Evolutionary conservation across 2,113 vertebrate species (phyloP).

Genomic region (Meleagris gallopavo): DNA sequence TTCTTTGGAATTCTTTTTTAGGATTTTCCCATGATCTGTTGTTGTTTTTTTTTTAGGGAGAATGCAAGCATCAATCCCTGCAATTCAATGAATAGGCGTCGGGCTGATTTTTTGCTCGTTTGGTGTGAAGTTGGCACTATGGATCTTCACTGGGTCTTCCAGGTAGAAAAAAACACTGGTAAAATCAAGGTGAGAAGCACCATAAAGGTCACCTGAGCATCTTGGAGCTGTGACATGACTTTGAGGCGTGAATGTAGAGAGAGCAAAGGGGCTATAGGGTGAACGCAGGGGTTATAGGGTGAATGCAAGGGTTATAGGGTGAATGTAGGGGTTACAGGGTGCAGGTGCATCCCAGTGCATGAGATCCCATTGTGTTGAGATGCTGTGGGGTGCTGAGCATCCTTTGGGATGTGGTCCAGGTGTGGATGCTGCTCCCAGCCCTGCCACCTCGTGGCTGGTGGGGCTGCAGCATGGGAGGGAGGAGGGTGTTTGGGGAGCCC

Average conservation of each 20-base stretch:
- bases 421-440: background rate
- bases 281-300: too few species aligned
- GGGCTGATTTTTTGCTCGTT: background rate
- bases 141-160: background rate
- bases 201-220: background rate
- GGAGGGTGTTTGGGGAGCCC: background rate
- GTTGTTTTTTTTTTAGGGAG: background rate
- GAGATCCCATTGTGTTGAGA: background rate
- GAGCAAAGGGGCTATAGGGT: too few species aligned
- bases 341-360: background rate
- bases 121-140: background rate
- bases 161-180: background rate
- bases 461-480: background rate
- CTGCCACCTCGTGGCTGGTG: background rate
- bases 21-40: fast-evolving
- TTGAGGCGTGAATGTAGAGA: background rate
- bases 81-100: fast-evolving
- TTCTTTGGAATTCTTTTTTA: fast-evolving
- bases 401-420: background rate
- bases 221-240: background rate
- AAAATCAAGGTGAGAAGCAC: background rate
- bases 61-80: fast-evolving
- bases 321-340: background rate
- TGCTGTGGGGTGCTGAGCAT: background rate
- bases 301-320: too few species aligned